Evolutionary conservation across 2,797 vertebrate species (phyloP), one percentile per base, ranked within the genome.

Genomic region (Ambastaia sidthimunki): DNA sequence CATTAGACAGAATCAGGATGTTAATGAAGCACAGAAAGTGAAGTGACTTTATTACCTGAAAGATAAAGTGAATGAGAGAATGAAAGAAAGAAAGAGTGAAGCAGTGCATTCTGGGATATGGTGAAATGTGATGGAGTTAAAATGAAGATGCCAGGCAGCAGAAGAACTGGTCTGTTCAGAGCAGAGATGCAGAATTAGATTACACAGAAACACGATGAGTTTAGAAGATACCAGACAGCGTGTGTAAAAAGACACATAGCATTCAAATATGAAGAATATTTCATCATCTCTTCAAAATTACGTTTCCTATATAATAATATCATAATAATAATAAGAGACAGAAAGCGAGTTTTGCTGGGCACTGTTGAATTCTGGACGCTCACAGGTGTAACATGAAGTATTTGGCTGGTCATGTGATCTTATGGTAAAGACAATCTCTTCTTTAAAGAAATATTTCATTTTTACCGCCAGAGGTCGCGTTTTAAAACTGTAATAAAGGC

Each of bases 81-180:
- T 23, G 50, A 77, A 77, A 25, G 41, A 69, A 70, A 69, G 23
- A 59, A 47, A 55, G 12, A 69, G 41, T 12, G 75, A 18, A 71
- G 80, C n/a, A 74, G 60, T 60, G 67, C 48, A 80, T 63, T 80
- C 44, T 80, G 76, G 71, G 71, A 63, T 59, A 70, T 71, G 59
- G 52, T 67, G 66, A 62, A 72, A 74, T 79, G 28, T 59, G 52
- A 54, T n/a, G 13, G 69, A 74, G 76, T 71, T 82, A 78, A 31
- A 74, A 74, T 31, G 80, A 69, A 31, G 67, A 74, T 48, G 63
- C 34, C 47, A 15, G 77, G 69, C 15, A 47, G 59, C 25, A 2
- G 50, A 67, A 67, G 68, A 74, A 66, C 31, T 44, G n/a, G 63
- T 54, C 73, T 83, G 70, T 74, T 66, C 19, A 34, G 37, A 67